phyloP scores from a whole-genome alignment of 2,888 invertebrate species.

The Cybosia mesomella region DNA sequence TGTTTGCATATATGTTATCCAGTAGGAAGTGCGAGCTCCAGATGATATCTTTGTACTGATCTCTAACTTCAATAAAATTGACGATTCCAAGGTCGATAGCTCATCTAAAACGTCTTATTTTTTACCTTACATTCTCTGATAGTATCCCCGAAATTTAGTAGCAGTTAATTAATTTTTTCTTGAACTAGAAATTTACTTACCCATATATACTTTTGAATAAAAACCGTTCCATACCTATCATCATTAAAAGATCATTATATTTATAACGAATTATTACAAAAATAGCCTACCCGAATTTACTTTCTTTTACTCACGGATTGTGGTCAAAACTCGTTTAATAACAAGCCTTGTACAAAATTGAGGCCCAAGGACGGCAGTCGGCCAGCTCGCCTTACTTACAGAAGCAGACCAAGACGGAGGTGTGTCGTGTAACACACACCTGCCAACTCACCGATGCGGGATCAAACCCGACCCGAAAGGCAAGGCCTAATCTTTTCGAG shows the following conservation, averaged over 20 bases:
- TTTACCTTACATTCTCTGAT: neutral
- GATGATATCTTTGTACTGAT: neutral
- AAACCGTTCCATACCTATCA: too few relatives aligned
- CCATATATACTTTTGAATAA: too few relatives aligned
- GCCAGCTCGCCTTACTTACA: too few relatives aligned
- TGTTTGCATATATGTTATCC: neutral
- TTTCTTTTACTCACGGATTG: neutral
- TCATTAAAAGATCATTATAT: too few relatives aligned
- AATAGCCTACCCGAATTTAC: neutral
- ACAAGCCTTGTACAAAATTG: neutral
- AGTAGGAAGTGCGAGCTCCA: neutral
- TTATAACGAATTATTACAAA: neutral
- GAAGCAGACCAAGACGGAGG: too few relatives aligned
- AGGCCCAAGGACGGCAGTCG: too few relatives aligned
- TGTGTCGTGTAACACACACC: too few relatives aligned
- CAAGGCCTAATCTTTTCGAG: too few relatives aligned
- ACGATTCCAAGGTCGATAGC: neutral
- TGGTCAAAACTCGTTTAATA: too few relatives aligned
- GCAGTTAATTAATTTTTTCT: neutral
- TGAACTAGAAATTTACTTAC: neutral
- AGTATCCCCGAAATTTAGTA: slow-evolving; percentile 1
- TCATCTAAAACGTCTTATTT: neutral
- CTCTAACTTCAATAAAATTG: neutral
- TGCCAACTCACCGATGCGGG: too few relatives aligned
- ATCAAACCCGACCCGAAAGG: too few relatives aligned